phyloP scores from a whole-genome alignment of 2,888 invertebrate genomes.

The Timema cristinae region DNA sequence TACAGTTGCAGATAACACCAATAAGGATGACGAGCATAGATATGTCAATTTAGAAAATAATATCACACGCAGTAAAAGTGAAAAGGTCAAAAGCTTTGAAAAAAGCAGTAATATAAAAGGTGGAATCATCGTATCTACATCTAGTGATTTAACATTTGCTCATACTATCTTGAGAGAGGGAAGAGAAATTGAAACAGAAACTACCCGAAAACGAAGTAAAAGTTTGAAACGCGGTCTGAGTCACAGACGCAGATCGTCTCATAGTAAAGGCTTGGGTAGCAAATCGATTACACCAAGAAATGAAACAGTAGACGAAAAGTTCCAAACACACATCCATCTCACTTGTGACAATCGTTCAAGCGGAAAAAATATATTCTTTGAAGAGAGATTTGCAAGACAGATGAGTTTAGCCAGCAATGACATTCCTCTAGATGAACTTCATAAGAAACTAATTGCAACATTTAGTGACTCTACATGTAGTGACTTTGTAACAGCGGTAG shows the following conservation, averaged over 20 bases:
- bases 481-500: slow-evolving; percentile 9
- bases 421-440: background rate
- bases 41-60: too few species aligned
- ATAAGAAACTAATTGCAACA: background rate
- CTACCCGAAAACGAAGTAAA: background rate
- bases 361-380: too few species aligned
- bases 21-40: too few species aligned
- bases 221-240: background rate
- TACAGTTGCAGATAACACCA: too few species aligned
- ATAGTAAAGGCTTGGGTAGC: background rate
- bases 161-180: background rate
- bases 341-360: too few species aligned
- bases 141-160: background rate
- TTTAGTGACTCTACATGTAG: slow-evolving; percentile 5
- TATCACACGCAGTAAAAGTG: too few species aligned
- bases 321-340: too few species aligned
- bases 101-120: background rate
- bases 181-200: background rate
- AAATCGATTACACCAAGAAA: background rate
- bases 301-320: background rate
- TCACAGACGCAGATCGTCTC: background rate
- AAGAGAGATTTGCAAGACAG: background rate
- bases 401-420: background rate
- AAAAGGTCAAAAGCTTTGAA: too few species aligned
- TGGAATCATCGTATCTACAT: background rate